Evolutionary conservation across 2,888 invertebrate species (phyloP), one percentile per base, ranked within the genome.

Genomic region (Hylaea fasciaria): DNA sequence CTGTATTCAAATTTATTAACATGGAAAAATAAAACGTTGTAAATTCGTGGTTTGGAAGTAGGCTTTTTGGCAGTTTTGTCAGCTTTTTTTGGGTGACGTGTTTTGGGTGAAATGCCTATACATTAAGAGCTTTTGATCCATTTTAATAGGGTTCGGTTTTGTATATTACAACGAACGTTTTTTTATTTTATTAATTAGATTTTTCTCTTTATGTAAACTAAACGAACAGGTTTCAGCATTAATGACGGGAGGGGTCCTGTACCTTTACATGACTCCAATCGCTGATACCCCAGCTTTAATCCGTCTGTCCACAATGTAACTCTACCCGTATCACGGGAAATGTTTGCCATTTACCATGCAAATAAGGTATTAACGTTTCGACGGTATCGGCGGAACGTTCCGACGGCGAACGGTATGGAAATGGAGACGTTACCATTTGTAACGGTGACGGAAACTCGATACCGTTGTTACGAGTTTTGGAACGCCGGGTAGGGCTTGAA

Each of bases 1-100:
- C 57, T 43, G 54, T 59, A 63, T 67, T 61, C 53, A 62, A 51
- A 57, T 64, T 55, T 56, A 63, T 58, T 51, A 52, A 60, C 48
- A 57, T 60, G 55, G 49, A 61, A 65, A 62, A 62, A 53, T 61
- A 65, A 60, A 61, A 49, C 29, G 44, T 40, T 55, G 49, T 59
- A 45, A 59, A 52, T 44, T 48, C 35, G 47, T 44, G 44, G 52
- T 50, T 57, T 59, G 43, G 47, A 56, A 54, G 47, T 43, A 28
- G 58, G 44, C 32, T 49, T 55, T 66, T 49, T 47, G 39, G 14
- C 8, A 39, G 13, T 16, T 53, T 50, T 56, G 49, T 48, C 48
- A 39, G 47, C 3, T 45, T 45, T 17, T 44, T n/a, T 39, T n/a
- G n/a, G 39, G 22, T 5, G 22, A 22, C 5, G 22, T 22, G 22